These are phyloP conservation scores for Okamejei kenojei DNA, from an alignment of 2,797 vertebrate species.

Conservation along the genomic window DNA sequence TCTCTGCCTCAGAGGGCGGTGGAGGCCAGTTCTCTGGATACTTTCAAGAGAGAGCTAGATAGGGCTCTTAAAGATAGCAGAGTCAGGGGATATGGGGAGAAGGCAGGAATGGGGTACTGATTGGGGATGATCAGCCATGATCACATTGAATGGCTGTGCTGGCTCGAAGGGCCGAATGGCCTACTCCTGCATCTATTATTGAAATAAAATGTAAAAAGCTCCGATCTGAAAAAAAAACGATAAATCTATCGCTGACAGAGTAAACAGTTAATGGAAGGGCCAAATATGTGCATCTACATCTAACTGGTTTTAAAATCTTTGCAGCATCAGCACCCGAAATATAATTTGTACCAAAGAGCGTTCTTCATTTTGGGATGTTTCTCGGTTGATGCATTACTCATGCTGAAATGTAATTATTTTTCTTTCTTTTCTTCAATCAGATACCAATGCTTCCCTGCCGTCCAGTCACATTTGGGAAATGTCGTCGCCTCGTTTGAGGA, in stretches of 20 bases:
- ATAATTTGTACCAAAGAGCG: background rate
- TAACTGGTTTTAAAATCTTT: constrained; percentile 18
- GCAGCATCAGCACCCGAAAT: background rate
- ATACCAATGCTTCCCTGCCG: constrained; percentile 13
- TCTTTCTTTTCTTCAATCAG: constrained; percentile 5
- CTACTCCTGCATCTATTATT: too few relatives aligned
- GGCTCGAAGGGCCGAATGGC: too few relatives aligned
- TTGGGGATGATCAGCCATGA: too few relatives aligned
- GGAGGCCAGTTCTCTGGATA: too few relatives aligned
- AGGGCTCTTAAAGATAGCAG: too few relatives aligned
- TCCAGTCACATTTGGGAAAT: constrained; percentile 4
- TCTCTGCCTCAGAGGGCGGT: too few relatives aligned
- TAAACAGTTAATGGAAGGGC: background rate
- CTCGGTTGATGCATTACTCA: constrained; percentile 5
- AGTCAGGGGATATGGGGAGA: too few relatives aligned
- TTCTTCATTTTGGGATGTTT: background rate
- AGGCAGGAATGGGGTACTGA: too few relatives aligned
- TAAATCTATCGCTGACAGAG: background rate
- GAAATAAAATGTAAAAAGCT: constrained; percentile 3
- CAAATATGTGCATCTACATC: background rate
- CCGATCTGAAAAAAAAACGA: background rate
- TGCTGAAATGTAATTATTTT: constrained; percentile 29
- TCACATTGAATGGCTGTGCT: too few relatives aligned
- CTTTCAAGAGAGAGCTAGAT: too few relatives aligned
- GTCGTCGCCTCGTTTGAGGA: background rate